Conservation (phyloP, 1,140 invertebrate genomes). For the Drosophila serrata region DNA sequence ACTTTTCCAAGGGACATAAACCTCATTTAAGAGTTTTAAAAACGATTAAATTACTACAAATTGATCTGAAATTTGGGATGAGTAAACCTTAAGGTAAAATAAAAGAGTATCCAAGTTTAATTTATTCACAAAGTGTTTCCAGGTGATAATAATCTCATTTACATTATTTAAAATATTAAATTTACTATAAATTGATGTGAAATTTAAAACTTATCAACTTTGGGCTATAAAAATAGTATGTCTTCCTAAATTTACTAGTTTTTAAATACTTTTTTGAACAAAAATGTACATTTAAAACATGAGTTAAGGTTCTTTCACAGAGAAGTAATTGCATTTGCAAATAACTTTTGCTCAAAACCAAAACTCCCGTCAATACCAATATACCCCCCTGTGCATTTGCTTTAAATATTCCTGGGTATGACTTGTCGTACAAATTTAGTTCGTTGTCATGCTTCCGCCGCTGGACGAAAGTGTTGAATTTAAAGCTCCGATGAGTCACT, state of each 20-base stretch:
- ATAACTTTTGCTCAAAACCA: too few relatives aligned
- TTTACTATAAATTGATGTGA: neutral
- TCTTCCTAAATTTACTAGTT: too few relatives aligned
- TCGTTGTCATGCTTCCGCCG: slow-evolving; percentile 50
- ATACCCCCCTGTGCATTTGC: slow-evolving; percentile 23
- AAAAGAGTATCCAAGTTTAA: neutral
- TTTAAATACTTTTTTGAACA: too few relatives aligned
- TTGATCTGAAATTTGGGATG: neutral
- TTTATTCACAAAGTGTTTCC: neutral
- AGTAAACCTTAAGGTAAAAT: neutral
- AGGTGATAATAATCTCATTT: neutral
- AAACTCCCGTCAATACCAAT: too few relatives aligned
- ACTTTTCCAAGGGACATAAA: neutral
- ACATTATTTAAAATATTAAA: neutral
- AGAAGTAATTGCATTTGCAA: too few relatives aligned
- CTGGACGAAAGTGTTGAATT: slow-evolving; percentile 41
- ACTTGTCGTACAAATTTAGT: slow-evolving; percentile 34
- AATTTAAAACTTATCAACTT: too few relatives aligned
- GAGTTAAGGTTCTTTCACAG: too few relatives aligned
- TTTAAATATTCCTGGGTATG: slow-evolving; percentile 24
- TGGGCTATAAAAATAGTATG: too few relatives aligned
- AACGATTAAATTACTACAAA: neutral
- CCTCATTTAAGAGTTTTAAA: neutral
- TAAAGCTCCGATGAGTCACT: slow-evolving; percentile 39
- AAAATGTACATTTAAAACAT: too few relatives aligned